Evolutionary conservation across 2,888 invertebrate genomes (phyloP).

Genomic region (Megastigmus dorsalis): DNA sequence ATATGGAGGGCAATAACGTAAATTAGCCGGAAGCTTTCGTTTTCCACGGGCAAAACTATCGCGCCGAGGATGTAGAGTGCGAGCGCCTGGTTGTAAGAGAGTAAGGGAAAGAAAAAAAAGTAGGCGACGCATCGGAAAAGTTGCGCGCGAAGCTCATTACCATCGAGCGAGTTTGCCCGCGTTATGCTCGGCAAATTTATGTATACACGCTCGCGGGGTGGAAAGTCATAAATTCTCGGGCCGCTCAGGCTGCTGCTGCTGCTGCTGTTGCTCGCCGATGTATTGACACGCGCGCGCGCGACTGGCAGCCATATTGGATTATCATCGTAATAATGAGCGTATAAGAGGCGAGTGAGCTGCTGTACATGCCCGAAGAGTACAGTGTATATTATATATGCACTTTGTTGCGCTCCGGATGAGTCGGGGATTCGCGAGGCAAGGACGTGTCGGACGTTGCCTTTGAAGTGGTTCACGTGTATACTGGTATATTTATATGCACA

Average conservation of each 20-base stretch:
- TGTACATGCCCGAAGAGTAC: too few species aligned
- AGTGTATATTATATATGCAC: too few species aligned
- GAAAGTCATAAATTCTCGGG: constrained; percentile 26
- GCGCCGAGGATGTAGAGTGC: too few species aligned
- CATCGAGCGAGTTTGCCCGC: constrained; percentile 12
- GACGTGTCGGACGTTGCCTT: too few species aligned
- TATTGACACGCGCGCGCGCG: constrained; percentile 22
- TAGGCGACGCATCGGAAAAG: constrained; percentile 7
- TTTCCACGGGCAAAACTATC: too few species aligned
- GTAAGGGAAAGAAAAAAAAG: not conserved
- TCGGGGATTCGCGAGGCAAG: too few species aligned
- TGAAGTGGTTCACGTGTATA: too few species aligned
- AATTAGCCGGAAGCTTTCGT: constrained; percentile 24
- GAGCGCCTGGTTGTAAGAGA: not conserved
- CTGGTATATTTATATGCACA: too few species aligned
- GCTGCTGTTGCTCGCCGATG: not conserved
- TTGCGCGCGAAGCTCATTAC: constrained; percentile 37
- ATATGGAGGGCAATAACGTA: constrained; percentile 27
- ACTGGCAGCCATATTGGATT: constrained; percentile 19
- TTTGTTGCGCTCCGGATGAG: too few species aligned
- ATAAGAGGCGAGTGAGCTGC: too few species aligned
- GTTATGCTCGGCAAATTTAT: constrained; percentile 48
- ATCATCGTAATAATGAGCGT: constrained; percentile 4
- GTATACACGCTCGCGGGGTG: not conserved
- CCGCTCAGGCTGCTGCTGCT: too few species aligned